Percentiles rank a stretch among this genome's conserved stretches.
Conservation (phyloP, 2,888 invertebrate genomes). For the Cenopis cana region DNA sequence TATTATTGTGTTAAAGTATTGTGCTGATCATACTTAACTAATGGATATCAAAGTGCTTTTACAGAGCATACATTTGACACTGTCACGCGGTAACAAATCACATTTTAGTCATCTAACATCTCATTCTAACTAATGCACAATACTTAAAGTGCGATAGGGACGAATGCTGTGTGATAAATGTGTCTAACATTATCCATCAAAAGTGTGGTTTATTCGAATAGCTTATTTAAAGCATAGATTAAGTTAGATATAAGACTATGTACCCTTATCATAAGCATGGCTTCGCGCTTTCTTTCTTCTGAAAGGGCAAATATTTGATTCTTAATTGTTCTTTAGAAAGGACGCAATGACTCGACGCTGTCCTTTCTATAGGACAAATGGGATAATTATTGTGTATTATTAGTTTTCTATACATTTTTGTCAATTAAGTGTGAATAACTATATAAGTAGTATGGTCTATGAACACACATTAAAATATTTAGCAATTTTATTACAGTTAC, state of each 20-base stretch:
- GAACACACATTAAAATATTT: too few relatives aligned
- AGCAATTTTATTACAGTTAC: too few relatives aligned
- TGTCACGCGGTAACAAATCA: constrained; percentile 1
- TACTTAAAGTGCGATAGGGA: neutral
- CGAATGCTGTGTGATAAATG: neutral
- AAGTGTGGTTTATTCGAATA: constrained; percentile 27
- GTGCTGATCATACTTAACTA: constrained; percentile 5
- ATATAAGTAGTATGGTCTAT: neutral
- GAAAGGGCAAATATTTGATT: neutral
- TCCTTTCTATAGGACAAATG: constrained; percentile 14
- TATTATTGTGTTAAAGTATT: constrained; percentile 1
- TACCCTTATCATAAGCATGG: constrained; percentile 38
- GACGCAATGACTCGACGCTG: neutral
- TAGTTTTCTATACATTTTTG: constrained; percentile 29
- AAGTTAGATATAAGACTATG: constrained; percentile 35
- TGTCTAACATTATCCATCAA: constrained; percentile 7
- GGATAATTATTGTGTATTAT: constrained; percentile 28
- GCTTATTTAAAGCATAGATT: constrained; percentile 7
- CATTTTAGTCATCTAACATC: neutral
- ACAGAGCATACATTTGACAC: neutral
- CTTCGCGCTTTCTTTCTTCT: constrained; percentile 30
- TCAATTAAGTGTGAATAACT: too few relatives aligned
- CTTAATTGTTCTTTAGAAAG: neutral
- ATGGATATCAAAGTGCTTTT: neutral
- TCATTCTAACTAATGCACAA: neutral